These are phyloP conservation scores for Conus betulinus DNA, from an alignment of 1,140 invertebrate genomes.

Conservation along the genomic window DNA sequence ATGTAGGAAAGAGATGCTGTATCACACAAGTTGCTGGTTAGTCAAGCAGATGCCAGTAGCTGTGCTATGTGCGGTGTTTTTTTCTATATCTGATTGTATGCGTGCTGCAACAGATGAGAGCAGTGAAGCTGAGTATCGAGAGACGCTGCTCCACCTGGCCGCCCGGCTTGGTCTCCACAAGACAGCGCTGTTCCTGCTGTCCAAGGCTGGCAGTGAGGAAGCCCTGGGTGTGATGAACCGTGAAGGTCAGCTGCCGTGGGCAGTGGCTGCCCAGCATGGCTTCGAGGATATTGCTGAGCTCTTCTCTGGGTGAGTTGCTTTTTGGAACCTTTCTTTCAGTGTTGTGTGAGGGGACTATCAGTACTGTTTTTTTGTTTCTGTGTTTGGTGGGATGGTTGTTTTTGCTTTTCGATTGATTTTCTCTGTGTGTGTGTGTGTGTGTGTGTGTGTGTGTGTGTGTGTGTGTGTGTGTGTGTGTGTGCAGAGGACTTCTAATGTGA, in stretches of 20 bases:
- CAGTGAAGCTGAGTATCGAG: slow-evolving; percentile 41
- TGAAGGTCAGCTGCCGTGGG: slow-evolving; percentile 62
- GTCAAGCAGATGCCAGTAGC: too few species aligned
- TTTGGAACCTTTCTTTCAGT: neutral
- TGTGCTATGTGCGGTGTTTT: too few species aligned
- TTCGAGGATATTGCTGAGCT: slow-evolving; percentile 62
- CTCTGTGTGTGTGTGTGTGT: too few species aligned
- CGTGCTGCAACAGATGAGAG: neutral
- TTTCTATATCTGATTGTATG: too few species aligned
- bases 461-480: too few species aligned
- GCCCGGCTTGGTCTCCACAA: slow-evolving; percentile 67
- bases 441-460: too few species aligned
- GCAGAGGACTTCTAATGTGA: too few species aligned
- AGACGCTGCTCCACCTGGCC: slow-evolving; percentile 69
- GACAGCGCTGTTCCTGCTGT: slow-evolving; percentile 62
- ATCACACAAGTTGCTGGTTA: too few species aligned
- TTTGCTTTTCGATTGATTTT: neutral
- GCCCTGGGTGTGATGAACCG: slow-evolving; percentile 62
- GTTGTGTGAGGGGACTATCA: too few species aligned
- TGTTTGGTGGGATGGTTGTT: neutral
- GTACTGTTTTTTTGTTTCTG: neutral
- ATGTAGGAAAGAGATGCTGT: too few species aligned
- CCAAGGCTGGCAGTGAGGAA: slow-evolving; percentile 61
- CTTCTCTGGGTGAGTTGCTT: slow-evolving; percentile 59
- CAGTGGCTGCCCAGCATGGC: slow-evolving; percentile 64